Conservation (phyloP, 2,113 vertebrate species). For the Leptobrachium leishanense region DNA sequence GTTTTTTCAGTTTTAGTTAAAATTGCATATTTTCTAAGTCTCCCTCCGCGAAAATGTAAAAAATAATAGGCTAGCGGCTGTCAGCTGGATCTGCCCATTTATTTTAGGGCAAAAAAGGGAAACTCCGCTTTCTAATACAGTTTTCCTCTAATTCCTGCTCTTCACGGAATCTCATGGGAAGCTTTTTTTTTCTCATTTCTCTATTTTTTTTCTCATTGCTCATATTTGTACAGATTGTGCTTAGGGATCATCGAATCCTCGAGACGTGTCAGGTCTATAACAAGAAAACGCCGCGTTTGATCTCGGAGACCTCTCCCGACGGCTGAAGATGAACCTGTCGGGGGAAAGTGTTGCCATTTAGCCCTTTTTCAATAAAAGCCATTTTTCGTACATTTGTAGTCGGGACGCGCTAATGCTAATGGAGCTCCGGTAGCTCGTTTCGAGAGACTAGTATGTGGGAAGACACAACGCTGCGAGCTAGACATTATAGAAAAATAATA, state of each 20-base stretch:
- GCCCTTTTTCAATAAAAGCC: conserved; percentile 2
- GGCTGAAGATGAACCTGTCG: conserved; percentile 7
- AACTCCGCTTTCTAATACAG: neutral
- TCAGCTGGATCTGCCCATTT: too few relatives aligned
- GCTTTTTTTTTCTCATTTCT: conserved; percentile 5
- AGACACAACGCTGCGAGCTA: too few relatives aligned
- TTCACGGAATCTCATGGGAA: neutral
- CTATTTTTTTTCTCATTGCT: conserved; percentile 9
- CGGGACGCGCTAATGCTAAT: neutral
- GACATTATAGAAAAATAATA: too few relatives aligned
- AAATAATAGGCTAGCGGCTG: too few relatives aligned
- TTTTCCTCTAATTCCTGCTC: conserved; percentile 28
- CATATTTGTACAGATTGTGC: conserved; percentile 21
- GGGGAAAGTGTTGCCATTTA: neutral
- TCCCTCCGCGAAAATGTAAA: too few relatives aligned
- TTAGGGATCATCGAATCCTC: conserved; percentile 24
- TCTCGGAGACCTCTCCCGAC: conserved; percentile 2
- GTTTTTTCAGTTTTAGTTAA: too few relatives aligned
- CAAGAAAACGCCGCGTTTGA: conserved; percentile 1
- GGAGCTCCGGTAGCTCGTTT: too few relatives aligned
- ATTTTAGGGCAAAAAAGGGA: too few relatives aligned
- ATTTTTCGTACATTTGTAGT: conserved; percentile 16
- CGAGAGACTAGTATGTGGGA: too few relatives aligned
- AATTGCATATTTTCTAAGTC: too few relatives aligned
- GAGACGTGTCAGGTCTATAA: conserved; percentile 19